These are phyloP conservation scores for Cardiocondyla obscurior DNA, from an alignment of 1,140 invertebrate species.

Conservation along the genomic window DNA sequence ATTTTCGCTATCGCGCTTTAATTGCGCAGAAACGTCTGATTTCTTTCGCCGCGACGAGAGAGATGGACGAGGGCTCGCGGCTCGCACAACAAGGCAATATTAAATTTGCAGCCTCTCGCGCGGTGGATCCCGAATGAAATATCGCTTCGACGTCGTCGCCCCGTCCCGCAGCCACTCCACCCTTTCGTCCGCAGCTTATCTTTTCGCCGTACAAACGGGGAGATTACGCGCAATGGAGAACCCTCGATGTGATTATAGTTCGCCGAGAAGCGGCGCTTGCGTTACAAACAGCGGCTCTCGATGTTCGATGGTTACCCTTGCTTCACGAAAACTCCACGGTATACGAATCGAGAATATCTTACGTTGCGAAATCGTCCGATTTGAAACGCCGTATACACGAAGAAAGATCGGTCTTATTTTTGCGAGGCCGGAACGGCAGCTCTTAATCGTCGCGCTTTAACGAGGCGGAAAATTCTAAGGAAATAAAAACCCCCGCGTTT, in stretches of 20 bases:
- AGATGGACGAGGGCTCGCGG: constrained; percentile 8
- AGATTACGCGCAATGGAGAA: constrained; percentile 18
- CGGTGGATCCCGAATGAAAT: not conserved
- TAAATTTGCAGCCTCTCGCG: constrained; percentile 60
- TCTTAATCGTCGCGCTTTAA: not conserved
- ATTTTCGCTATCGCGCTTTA: constrained; percentile 49
- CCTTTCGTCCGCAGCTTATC: not conserved
- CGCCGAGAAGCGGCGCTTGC: not conserved
- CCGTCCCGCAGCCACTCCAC: not conserved
- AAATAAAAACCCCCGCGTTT: not conserved
- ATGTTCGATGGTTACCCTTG: constrained; percentile 4
- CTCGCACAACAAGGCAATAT: constrained; percentile 65
- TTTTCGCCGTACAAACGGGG: not conserved
- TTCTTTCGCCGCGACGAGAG: constrained; percentile 48
- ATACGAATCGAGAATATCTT: no score
- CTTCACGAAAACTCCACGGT: not conserved
- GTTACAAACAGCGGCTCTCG: not conserved
- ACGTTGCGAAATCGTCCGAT: not conserved
- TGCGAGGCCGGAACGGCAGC: not conserved
- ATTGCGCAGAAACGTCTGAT: constrained; percentile 52
- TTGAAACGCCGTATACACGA: not conserved
- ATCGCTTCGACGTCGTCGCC: constrained; percentile 25
- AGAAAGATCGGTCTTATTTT: constrained; percentile 20
- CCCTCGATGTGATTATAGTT: constrained; percentile 16
- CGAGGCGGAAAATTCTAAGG: not conserved